Conservation (phyloP, 2,797 vertebrate genomes). For the Coccyzus lansbergi region DNA sequence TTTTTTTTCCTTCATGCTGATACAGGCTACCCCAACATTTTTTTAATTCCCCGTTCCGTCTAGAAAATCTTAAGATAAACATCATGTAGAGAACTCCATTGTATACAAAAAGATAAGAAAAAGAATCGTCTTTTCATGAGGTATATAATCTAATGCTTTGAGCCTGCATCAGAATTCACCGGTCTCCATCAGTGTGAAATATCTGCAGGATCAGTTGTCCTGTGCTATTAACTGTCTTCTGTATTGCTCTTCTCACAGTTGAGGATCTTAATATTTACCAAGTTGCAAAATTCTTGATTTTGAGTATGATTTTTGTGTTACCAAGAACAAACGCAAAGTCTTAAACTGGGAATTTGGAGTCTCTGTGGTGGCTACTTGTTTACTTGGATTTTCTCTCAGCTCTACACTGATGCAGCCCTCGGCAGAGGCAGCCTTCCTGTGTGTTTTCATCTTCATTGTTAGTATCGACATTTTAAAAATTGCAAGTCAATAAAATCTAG, state of each 20-base stretch:
- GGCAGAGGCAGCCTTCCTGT: not conserved
- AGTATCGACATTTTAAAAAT: not conserved
- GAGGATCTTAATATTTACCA: not conserved
- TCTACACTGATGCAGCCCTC: fast-evolving
- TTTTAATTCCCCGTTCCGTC: not conserved
- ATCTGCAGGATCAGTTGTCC: not conserved
- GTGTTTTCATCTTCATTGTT: not conserved
- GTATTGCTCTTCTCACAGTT: not conserved
- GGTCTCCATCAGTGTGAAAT: not conserved
- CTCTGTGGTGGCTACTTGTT: not conserved
- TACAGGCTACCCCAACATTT: not conserved
- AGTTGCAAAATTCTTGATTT: not conserved
- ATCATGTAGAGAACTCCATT: not conserved
- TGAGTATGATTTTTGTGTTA: not conserved
- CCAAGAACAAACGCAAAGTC: not conserved
- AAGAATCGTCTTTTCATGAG: not conserved
- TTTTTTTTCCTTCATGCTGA: not conserved
- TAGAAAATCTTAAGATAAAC: not conserved
- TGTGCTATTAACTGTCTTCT: not conserved
- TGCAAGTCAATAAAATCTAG: not conserved
- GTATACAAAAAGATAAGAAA: not conserved
- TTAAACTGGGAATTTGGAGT: not conserved
- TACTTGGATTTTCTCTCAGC: not conserved
- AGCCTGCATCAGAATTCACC: not conserved
- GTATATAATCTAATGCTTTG: not conserved